Evolutionary conservation across 2,113 vertebrate genomes (phyloP).

Genomic region (Pelvicachromis taeniatus): DNA sequence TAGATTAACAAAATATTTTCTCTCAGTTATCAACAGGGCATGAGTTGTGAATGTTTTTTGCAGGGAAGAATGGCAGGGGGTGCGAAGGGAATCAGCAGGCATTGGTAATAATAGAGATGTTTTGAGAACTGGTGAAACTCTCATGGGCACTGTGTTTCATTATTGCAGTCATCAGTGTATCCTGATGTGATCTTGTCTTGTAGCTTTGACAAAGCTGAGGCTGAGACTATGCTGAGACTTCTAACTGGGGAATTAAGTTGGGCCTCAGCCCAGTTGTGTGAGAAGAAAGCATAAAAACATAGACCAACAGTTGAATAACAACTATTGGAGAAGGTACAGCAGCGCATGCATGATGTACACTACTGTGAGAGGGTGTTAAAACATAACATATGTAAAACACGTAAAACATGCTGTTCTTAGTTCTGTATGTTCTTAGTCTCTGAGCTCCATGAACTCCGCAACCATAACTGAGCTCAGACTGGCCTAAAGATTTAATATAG

Average conservation of each 20-base stretch:
- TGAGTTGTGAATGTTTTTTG: neutral
- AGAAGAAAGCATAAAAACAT: conserved; percentile 1
- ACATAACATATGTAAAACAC: neutral
- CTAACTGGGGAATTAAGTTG: conserved; percentile 33
- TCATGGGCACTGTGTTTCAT: conserved; percentile 38
- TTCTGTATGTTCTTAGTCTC: no score
- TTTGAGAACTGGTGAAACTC: conserved; percentile 19
- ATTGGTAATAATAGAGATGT: conserved; percentile 38
- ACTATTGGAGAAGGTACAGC: neutral
- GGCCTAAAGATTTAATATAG: neutral
- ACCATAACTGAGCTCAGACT: neutral
- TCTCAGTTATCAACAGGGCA: neutral
- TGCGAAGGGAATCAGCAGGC: conserved; percentile 23
- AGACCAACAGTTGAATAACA: neutral
- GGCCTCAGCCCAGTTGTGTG: neutral
- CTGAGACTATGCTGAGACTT: neutral
- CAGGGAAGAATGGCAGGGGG: neutral
- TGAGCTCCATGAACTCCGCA: no score
- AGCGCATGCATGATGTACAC: neutral
- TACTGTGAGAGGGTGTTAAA: neutral
- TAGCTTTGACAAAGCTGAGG: neutral
- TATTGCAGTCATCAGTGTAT: conserved; percentile 34
- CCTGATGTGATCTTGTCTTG: conserved; percentile 31
- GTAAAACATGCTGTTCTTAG: neutral
- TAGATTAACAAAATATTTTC: neutral